These are phyloP conservation scores for Hypocryptadius cinnamomeus DNA, from an alignment of 2,113 vertebrate genomes.

Conservation along the genomic window DNA sequence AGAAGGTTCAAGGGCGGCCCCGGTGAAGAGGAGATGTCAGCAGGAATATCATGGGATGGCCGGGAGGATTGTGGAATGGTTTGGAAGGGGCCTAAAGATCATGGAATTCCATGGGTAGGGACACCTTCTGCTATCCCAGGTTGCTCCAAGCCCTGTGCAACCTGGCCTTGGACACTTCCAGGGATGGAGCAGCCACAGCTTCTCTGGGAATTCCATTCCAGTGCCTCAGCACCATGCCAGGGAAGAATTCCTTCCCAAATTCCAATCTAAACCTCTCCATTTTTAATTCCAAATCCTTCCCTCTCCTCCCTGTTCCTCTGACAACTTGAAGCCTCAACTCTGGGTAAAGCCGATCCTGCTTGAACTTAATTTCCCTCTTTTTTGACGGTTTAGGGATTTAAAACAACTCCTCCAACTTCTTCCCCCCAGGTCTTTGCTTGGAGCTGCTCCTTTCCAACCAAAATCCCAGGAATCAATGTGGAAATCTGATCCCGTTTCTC, in stretches of 20 bases:
- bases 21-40: fast-evolving
- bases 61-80: neutral
- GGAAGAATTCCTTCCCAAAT: neutral
- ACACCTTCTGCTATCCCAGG: fast-evolving
- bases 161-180: neutral
- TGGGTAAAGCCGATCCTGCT: neutral
- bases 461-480: neutral
- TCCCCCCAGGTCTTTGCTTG: too few species aligned
- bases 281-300: neutral
- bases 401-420: neutral
- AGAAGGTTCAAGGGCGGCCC: neutral
- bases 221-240: fast-evolving
- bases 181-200: neutral
- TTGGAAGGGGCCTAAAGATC: neutral
- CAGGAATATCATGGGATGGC: neutral
- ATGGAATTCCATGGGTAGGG: neutral
- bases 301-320: neutral
- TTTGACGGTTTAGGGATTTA: neutral
- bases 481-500: neutral
- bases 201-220: neutral
- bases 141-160: fast-evolving
- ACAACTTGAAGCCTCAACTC: neutral
- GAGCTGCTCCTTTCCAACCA: neutral
- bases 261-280: neutral
- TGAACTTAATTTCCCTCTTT: neutral